A percentile compares a stretch with the other conserved stretches of the same genome.
Conservation (phyloP, 2,797 vertebrate species). For the Anas bernieri region DNA sequence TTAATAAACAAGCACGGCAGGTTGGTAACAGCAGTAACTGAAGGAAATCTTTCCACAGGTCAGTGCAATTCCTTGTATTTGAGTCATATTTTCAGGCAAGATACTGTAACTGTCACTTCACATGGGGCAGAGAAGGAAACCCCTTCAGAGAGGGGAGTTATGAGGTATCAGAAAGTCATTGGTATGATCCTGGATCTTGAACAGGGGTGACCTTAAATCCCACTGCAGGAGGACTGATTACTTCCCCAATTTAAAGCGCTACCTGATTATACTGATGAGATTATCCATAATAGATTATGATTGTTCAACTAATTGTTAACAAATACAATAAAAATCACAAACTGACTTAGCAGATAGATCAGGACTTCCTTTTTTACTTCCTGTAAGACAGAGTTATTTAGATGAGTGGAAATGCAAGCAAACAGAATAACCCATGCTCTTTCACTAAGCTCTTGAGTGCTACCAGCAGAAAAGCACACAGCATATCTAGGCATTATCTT, state of each 20-base stretch:
- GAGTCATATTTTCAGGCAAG: not conserved
- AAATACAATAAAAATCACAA: not conserved
- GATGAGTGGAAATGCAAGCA: conserved; percentile 14
- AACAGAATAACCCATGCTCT: conserved; percentile 34
- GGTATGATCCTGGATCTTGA: not conserved
- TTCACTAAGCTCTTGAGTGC: conserved; percentile 37
- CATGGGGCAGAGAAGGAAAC: not conserved
- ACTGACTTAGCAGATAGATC: not conserved
- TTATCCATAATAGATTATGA: not conserved
- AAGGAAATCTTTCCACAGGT: not conserved
- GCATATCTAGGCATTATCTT: conserved; percentile 27
- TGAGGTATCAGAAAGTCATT: not conserved
- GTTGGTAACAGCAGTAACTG: not conserved
- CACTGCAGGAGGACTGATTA: not conserved
- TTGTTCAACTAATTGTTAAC: not conserved
- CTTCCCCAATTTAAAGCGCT: not conserved
- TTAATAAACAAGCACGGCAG: not conserved
- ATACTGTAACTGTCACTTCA: not conserved
- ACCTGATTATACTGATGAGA: not conserved
- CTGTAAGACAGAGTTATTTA: not conserved
- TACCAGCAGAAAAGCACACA: conserved; percentile 44
- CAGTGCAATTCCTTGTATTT: not conserved
- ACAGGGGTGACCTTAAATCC: not conserved
- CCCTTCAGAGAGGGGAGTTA: not conserved
- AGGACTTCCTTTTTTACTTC: not conserved